phyloP scores from a whole-genome alignment of 2,113 vertebrate species.

The Panthera leo region DNA sequence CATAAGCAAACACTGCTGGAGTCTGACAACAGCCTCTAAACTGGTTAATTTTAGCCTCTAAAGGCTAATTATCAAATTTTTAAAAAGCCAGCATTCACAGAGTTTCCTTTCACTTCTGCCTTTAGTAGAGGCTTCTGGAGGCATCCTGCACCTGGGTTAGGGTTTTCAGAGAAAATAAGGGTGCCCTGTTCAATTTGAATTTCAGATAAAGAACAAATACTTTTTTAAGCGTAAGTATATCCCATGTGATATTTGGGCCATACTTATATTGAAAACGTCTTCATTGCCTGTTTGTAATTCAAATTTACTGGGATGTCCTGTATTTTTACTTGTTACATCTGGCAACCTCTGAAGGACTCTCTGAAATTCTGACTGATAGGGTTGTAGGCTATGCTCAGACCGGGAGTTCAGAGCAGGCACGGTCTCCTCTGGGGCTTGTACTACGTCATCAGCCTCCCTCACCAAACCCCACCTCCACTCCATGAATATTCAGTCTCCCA shows the following conservation, averaged over 20 bases:
- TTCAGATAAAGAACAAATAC: background rate
- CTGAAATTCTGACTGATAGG: background rate
- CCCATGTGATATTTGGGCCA: background rate
- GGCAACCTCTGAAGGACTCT: background rate
- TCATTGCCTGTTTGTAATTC: conserved; percentile 24
- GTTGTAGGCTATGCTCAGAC: background rate
- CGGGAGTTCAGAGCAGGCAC: too few relatives aligned
- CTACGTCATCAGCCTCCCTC: background rate
- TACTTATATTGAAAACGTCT: background rate
- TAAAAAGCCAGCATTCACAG: background rate
- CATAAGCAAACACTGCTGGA: background rate
- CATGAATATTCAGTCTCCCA: background rate
- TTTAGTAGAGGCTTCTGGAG: conserved; percentile 25
- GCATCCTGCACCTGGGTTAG: background rate
- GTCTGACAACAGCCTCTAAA: background rate
- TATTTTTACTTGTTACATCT: background rate
- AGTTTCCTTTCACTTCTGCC: background rate
- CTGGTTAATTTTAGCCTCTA: background rate
- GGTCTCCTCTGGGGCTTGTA: background rate
- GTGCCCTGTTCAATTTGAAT: background rate
- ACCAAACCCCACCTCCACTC: background rate
- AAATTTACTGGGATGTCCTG: background rate
- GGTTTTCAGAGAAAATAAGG: background rate
- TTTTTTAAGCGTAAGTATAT: background rate
- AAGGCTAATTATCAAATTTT: background rate